Evolutionary conservation across 2,888 invertebrate species (phyloP).

Genomic region (Platycnemis pennipes): DNA sequence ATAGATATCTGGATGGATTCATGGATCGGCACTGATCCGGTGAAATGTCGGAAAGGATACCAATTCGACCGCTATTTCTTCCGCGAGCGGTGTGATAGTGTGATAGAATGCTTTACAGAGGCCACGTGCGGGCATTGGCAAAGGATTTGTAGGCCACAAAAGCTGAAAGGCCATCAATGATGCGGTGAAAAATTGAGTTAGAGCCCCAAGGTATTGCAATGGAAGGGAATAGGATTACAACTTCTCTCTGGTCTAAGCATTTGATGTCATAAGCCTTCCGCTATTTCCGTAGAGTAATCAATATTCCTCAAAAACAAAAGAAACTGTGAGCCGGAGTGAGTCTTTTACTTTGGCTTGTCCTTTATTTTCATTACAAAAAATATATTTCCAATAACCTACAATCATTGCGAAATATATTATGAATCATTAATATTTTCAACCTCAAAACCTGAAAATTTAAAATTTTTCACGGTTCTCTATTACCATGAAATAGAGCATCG

Average conservation of each 20-base stretch:
- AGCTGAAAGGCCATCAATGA: background rate
- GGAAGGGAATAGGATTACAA: background rate
- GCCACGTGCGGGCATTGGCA: background rate
- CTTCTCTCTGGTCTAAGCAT: background rate
- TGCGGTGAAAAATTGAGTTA: background rate
- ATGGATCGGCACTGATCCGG: background rate
- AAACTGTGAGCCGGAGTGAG: no score
- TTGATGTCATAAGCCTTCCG: background rate
- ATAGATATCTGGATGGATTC: no score
- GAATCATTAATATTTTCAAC: no score
- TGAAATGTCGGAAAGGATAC: background rate
- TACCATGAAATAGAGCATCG: no score
- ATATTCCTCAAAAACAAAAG: background rate
- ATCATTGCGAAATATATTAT: no score
- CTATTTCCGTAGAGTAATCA: background rate
- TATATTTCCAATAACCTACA: no score
- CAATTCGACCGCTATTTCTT: background rate
- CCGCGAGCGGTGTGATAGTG: background rate
- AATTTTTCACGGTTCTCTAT: no score
- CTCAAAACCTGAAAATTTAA: no score
- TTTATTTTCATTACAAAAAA: no score
- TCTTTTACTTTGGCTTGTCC: no score
- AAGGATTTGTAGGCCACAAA: background rate
- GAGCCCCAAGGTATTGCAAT: background rate
- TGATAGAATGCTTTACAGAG: background rate